Evolutionary conservation across 2,797 vertebrate genomes (phyloP), one percentile per base, ranked within the genome.

Genomic region (Peromyscus nudipes): DNA sequence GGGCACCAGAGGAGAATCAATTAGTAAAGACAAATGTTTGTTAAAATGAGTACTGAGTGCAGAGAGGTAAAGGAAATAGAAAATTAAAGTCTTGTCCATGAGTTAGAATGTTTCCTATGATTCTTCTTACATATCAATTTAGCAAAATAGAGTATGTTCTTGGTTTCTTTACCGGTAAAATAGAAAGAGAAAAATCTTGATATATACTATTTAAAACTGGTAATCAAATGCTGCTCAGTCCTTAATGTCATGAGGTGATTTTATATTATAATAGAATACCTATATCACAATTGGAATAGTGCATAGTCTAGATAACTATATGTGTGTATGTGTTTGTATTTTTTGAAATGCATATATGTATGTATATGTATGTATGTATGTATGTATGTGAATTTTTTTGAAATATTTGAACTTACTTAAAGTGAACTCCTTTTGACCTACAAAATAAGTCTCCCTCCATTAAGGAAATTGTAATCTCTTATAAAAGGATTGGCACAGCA

Each of bases 401-500:
- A 65, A 5, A 16, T 55, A 17, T 69, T 92, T 93, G 71, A 96
- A 94, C 25, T 92, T 96, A n/a, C 40, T 85, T 95, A 87, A 27
- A 69, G 21, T 89, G 76, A 96, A 96, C 49, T 92, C 3, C 89
- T 92, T 82, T 93, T 95, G 40, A 77, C 57, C 71, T 91, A n/a
- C 14, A 94, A 75, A 77, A 94, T 93, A 43, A 92, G 71, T 46
- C 31, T 84, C 5, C 6, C 8, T 96, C 85, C 67, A 85, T 96
- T 96, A 96, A 97, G 52, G 57, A 80, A 93, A 95, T 92, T 93
- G 3, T 91, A 89, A 94, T 92, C 10, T 84, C 62, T 62, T 92
- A 73, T 91, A 76, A 94, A 88, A 96, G n/a, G 37, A 87, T 76
- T 93, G 91, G 62, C 79, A 93, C 37, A 92, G 43, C 17, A 17